Evolutionary conservation across 2,888 invertebrate species (phyloP).

Genomic region (Globia sparganii): DNA sequence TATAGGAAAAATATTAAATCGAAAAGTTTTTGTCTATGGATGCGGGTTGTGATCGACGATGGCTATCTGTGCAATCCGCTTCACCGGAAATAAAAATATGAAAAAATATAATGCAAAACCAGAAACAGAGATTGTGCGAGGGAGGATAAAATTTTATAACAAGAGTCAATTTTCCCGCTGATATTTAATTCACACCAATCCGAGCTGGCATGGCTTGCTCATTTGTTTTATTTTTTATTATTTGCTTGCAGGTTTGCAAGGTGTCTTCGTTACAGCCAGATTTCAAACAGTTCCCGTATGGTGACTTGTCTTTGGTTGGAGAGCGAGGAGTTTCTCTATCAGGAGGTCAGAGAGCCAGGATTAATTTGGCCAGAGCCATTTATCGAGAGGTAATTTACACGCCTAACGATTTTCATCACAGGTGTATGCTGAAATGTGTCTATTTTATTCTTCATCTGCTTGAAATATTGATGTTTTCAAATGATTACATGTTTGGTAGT

Average conservation of each 20-base stretch:
- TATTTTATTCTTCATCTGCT: not conserved
- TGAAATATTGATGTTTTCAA: not conserved
- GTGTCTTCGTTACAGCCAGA: conserved; percentile 93
- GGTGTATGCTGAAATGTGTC: not conserved
- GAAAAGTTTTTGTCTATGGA: not conserved
- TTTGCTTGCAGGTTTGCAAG: conserved; percentile 87
- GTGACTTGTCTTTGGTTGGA: conserved; percentile 95
- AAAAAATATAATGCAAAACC: conserved; percentile 6
- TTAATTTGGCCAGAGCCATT: conserved; percentile 94
- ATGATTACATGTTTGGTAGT: not conserved
- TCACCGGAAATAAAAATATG: conserved; percentile 12
- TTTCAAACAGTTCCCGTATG: conserved; percentile 93
- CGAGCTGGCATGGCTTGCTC: conserved; percentile 17
- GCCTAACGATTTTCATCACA: not conserved
- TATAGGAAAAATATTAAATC: not conserved
- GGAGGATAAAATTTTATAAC: conserved; percentile 46
- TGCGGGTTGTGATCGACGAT: not conserved
- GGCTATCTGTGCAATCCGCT: not conserved
- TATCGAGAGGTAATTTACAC: conserved; percentile 92
- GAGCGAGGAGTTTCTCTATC: conserved; percentile 95
- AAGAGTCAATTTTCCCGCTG: conserved; percentile 49
- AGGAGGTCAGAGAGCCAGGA: conserved; percentile 95
- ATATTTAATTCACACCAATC: conserved; percentile 56
- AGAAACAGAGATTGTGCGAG: conserved; percentile 14
- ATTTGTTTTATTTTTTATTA: conserved; percentile 31